A percentile compares a stretch with the other conserved stretches of the same genome.
Evolutionary conservation across 2,797 vertebrate species (phyloP).

Genomic region (Threskiornis aethiopicus): DNA sequence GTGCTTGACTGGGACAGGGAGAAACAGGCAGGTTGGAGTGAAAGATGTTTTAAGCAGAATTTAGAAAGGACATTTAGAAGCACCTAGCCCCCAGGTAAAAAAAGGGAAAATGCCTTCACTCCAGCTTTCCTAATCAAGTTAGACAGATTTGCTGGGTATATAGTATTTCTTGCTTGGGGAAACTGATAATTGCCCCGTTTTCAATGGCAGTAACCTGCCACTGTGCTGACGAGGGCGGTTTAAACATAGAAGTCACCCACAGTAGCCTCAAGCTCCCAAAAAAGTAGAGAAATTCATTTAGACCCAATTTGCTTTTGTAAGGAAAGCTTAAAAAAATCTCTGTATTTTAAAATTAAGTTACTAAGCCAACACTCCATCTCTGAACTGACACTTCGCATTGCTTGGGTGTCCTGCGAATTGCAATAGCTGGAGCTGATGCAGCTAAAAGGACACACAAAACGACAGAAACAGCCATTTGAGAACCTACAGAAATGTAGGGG

Average conservation of each 20-base stretch:
- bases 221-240: constrained; percentile 37
- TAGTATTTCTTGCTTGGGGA: constrained; percentile 2
- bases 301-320: background rate
- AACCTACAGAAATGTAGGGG: background rate
- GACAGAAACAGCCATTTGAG: background rate
- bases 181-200: constrained; percentile 39
- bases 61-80: background rate
- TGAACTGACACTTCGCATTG: constrained; percentile 25
- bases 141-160: constrained; percentile 31
- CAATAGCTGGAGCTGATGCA: constrained; percentile 9
- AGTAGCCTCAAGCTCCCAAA: constrained; percentile 1
- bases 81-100: background rate
- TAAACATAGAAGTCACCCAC: background rate
- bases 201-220: background rate
- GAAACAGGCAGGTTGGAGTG: background rate
- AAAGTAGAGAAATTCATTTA: constrained; percentile 17
- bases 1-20: background rate
- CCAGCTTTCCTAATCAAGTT: background rate
- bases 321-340: constrained; percentile 9
- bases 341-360: constrained; percentile 54
- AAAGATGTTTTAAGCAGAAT: background rate
- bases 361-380: constrained; percentile 10
- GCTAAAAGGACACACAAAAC: background rate
- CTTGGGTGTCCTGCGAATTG: background rate
- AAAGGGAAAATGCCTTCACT: background rate